A percentile compares a stretch with the other conserved stretches of the same genome.
phyloP scores from a whole-genome alignment of 1,140 invertebrate species.

The Solenopsis invicta region DNA sequence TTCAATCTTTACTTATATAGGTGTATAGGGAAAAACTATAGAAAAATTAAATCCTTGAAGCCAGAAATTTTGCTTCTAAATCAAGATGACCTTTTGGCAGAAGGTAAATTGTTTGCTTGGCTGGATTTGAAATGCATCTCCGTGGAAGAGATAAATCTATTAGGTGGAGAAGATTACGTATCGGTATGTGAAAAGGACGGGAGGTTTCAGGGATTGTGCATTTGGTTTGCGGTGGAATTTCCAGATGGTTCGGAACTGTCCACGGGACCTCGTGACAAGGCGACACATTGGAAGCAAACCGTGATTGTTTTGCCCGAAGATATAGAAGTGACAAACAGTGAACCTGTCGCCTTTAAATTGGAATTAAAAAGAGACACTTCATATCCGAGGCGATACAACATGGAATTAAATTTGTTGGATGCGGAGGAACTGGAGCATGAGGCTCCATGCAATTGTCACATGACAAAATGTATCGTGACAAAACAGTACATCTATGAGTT shows the following conservation, averaged over 20 bases:
- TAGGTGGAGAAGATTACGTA: conserved; percentile 90
- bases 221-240: conserved; percentile 94
- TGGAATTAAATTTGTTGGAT: conserved; percentile 91
- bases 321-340: conserved; percentile 90
- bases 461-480: conserved; percentile 93
- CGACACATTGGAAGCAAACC: conserved; percentile 99
- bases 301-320: conserved; percentile 93
- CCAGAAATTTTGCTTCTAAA: conserved; percentile 82
- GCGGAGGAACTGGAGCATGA: conserved; percentile 91
- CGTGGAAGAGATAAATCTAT: conserved; percentile 91
- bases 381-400: conserved; percentile 88
- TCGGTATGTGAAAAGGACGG: conserved; percentile 87
- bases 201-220: conserved; percentile 94
- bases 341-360: conserved; percentile 88
- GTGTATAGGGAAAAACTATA: conserved; percentile 79
- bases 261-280: conserved; percentile 91
- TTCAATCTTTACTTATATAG: conserved; percentile 73
- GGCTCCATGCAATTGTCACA: conserved; percentile 91
- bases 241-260: conserved; percentile 89
- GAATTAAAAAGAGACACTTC: conserved; percentile 79
- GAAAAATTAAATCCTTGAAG: conserved; percentile 77
- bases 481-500: conserved; percentile 88
- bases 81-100: conserved; percentile 84
- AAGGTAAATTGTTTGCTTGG: conserved; percentile 90
- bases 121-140: conserved; percentile 91